Percentiles rank a stretch among this genome's conserved stretches.
Evolutionary conservation across 1,140 invertebrate species (phyloP).

Genomic region (Drosophila tani): DNA sequence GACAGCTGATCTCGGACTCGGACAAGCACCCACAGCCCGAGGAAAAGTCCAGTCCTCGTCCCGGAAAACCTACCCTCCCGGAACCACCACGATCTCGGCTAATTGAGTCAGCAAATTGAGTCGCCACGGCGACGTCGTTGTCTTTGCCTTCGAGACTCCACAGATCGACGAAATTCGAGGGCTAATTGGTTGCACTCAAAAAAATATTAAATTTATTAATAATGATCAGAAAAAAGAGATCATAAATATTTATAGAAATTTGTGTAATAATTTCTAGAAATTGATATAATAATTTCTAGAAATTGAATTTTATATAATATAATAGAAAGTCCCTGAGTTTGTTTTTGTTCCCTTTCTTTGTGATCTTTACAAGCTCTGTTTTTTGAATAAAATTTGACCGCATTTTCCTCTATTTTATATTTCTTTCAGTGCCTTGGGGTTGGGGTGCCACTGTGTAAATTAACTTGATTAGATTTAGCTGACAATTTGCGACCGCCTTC

Average conservation of each 20-base stretch:
- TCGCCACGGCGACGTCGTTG: conserved; percentile 24
- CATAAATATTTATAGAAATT: too few relatives aligned
- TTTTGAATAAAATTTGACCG: neutral
- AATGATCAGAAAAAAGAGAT: neutral
- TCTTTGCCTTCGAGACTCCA: conserved; percentile 27
- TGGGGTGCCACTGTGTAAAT: conserved; percentile 65
- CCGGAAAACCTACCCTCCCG: neutral
- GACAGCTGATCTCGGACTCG: conserved; percentile 17
- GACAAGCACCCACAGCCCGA: neutral
- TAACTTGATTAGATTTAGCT: conserved; percentile 80
- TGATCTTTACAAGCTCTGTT: neutral
- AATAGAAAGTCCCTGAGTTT: too few relatives aligned
- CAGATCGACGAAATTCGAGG: conserved; percentile 18
- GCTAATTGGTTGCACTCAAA: conserved; percentile 14
- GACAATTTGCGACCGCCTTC: conserved; percentile 58
- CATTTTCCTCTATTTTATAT: neutral
- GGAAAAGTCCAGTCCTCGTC: neutral
- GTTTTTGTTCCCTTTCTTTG: neutral
- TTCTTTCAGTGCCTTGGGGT: conserved; percentile 30
- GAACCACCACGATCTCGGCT: conserved; percentile 12
- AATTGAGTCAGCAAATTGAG: conserved; percentile 43
- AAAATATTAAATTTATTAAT: neutral
- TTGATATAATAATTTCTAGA: too few relatives aligned
- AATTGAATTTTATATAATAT: too few relatives aligned
- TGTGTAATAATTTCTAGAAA: too few relatives aligned